phyloP scores from a whole-genome alignment of 1,140 invertebrate species.

The Leptopilina clavipes region DNA sequence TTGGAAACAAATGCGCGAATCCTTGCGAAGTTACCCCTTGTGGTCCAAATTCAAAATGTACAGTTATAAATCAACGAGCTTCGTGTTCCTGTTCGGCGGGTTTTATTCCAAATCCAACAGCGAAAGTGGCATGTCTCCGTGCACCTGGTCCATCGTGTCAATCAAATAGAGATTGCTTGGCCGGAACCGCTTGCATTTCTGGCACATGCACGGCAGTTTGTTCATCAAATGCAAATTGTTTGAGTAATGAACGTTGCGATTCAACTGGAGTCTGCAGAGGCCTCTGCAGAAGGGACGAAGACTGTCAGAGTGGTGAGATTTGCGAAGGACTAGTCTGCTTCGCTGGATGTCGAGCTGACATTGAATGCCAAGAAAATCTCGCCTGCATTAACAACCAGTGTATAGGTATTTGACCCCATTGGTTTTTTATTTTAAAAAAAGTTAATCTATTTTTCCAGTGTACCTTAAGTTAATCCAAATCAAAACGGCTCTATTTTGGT shows the following conservation, averaged over 20 bases:
- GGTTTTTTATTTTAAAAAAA: too few relatives aligned
- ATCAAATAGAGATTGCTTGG: constrained; percentile 83
- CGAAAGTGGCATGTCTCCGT: constrained; percentile 87
- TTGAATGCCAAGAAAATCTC: constrained; percentile 81
- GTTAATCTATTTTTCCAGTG: too few relatives aligned
- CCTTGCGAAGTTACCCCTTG: constrained; percentile 87
- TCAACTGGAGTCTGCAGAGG: constrained; percentile 79
- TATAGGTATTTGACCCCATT: constrained; percentile 70
- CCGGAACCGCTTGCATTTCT: constrained; percentile 82
- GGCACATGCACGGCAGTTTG: constrained; percentile 85
- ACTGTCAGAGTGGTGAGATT: constrained; percentile 89
- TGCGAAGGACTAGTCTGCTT: constrained; percentile 87
- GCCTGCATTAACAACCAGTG: constrained; percentile 87
- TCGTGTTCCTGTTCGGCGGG: constrained; percentile 85
- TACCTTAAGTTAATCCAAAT: too few relatives aligned
- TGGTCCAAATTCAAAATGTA: constrained; percentile 88
- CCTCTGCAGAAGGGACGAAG: constrained; percentile 83
- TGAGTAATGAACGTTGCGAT: constrained; percentile 88
- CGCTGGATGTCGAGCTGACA: constrained; percentile 87
- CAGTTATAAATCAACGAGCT: constrained; percentile 87
- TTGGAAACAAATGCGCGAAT: constrained; percentile 86
- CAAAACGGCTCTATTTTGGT: too few relatives aligned
- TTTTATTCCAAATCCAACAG: constrained; percentile 88
- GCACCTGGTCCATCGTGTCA: constrained; percentile 82
- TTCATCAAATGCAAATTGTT: constrained; percentile 82